Evolutionary conservation across 2,888 invertebrate species (phyloP).

Genomic region (Bellardia bayeri): DNA sequence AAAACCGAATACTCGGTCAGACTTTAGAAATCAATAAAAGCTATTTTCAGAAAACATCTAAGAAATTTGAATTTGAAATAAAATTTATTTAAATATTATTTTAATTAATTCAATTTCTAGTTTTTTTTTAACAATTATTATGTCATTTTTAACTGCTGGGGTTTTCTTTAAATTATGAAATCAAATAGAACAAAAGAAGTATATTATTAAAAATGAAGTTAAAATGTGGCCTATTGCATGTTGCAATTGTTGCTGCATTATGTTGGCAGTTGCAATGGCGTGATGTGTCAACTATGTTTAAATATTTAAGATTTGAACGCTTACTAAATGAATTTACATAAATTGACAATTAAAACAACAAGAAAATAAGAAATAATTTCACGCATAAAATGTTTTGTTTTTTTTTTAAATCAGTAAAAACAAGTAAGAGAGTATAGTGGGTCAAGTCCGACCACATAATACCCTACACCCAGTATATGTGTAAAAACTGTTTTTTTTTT

Average conservation of each 20-base stretch:
- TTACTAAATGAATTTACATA: conserved; percentile 65
- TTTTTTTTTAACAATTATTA: conserved; percentile 9
- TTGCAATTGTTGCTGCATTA: conserved; percentile 49
- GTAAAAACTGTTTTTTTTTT: too few relatives aligned
- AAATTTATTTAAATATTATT: background rate
- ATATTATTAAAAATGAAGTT: background rate
- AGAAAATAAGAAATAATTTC: background rate
- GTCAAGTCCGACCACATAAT: too few relatives aligned
- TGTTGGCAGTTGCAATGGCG: conserved; percentile 54
- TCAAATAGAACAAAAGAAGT: background rate
- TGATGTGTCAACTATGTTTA: conserved; percentile 66
- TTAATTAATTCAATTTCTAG: background rate
- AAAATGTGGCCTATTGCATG: conserved; percentile 59
- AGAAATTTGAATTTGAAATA: too few relatives aligned
- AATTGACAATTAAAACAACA: conserved; percentile 61
- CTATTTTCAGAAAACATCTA: too few relatives aligned
- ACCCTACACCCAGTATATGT: too few relatives aligned
- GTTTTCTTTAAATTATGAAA: conserved; percentile 27
- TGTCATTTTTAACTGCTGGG: background rate
- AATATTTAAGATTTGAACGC: conserved; percentile 64
- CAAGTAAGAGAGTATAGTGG: too few relatives aligned
- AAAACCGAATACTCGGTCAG: too few relatives aligned
- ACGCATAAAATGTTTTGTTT: conserved; percentile 34
- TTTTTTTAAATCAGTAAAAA: background rate
- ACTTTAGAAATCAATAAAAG: too few relatives aligned